A percentile compares a stretch with the other conserved stretches of the same genome.
These are phyloP conservation scores for Porites divaricata DNA, from an alignment of 92 coral and sea anemone genomes.

Conservation along the genomic window DNA sequence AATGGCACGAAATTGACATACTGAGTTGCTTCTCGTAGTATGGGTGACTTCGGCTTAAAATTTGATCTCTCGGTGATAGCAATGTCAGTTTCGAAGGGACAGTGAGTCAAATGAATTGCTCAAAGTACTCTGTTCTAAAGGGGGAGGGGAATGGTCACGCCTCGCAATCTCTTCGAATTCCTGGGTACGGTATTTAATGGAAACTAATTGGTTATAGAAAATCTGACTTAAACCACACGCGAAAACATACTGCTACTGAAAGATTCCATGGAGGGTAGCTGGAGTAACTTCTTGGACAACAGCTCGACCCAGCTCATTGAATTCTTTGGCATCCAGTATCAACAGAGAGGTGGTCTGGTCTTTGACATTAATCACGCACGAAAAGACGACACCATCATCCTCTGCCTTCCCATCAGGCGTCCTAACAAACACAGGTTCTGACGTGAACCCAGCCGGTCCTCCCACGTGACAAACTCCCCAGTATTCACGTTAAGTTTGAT, in stretches of 20 bases:
- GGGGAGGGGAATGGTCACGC: too few relatives aligned
- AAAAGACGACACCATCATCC: constrained; percentile 85
- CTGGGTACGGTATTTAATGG: too few relatives aligned
- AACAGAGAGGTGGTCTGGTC: constrained; percentile 73
- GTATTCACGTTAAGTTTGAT: constrained; percentile 71
- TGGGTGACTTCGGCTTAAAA: too few relatives aligned
- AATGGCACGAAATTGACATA: too few relatives aligned
- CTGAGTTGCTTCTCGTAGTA: too few relatives aligned
- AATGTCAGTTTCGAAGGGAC: too few relatives aligned
- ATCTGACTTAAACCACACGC: too few relatives aligned
- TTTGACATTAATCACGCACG: constrained; percentile 68
- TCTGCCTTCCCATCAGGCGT: constrained; percentile 76
- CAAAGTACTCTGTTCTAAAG: too few relatives aligned
- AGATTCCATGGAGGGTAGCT: constrained; percentile 72
- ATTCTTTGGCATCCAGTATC: constrained; percentile 76
- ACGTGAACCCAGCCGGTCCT: constrained; percentile 63
- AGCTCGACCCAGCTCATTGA: constrained; percentile 79
- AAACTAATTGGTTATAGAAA: too few relatives aligned
- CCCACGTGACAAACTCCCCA: constrained; percentile 70
- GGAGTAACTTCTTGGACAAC: constrained; percentile 75
- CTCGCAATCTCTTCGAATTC: too few relatives aligned
- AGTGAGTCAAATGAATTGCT: too few relatives aligned
- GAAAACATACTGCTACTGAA: not conserved
- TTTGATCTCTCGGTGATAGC: too few relatives aligned
- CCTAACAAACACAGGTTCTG: constrained; percentile 88